Evolutionary conservation across 2,797 vertebrate genomes (phyloP).

Genomic region (Rhinella marina): DNA sequence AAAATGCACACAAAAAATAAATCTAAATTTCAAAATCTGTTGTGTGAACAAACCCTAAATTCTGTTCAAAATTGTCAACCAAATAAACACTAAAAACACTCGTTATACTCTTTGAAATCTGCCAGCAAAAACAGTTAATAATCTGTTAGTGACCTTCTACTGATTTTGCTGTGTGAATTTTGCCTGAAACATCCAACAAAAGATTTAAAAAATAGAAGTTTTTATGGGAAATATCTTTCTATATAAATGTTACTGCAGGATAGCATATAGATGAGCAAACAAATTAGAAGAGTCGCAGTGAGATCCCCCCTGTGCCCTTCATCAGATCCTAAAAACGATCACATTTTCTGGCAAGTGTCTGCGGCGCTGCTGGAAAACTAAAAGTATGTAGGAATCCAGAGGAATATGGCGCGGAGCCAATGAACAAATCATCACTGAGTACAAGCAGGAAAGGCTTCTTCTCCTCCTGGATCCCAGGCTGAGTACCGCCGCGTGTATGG

Average conservation of each 20-base stretch:
- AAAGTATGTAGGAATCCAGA: constrained; percentile 45
- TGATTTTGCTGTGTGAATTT: no score
- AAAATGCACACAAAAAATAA: no score
- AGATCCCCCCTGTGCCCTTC: constrained; percentile 15
- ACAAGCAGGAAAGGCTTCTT: constrained; percentile 17
- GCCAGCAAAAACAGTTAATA: no score
- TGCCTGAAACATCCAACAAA: neutral
- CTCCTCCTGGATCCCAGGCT: constrained; percentile 29
- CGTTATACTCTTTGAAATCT: no score
- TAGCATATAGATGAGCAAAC: neutral
- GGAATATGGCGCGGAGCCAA: constrained; percentile 23
- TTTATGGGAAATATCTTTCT: neutral
- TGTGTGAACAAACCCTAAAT: no score
- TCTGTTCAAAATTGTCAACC: no score
- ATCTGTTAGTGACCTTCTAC: no score
- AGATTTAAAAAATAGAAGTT: neutral
- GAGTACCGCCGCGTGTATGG: neutral
- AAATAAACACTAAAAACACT: no score
- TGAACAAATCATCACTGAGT: constrained; percentile 24
- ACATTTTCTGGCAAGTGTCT: constrained; percentile 32
- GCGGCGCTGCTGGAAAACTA: constrained; percentile 42
- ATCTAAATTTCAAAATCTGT: no score
- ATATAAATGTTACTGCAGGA: neutral
- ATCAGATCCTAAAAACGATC: constrained; percentile 12
- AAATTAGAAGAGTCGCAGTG: neutral